These are phyloP conservation scores for Eolophus roseicapilla DNA, from an alignment of 2,113 vertebrate genomes.

Conservation along the genomic window DNA sequence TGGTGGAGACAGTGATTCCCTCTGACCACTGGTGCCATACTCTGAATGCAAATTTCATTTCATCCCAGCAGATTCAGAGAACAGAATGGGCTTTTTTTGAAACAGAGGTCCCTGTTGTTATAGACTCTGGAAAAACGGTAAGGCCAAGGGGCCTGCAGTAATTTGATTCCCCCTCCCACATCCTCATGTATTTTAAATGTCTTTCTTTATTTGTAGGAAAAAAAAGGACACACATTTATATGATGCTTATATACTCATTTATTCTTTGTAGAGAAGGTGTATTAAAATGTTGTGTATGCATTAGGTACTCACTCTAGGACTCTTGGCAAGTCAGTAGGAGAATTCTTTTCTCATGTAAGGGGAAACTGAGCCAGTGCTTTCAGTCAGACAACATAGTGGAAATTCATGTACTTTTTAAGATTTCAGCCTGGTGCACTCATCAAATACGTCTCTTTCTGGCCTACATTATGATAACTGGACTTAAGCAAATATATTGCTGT, in stretches of 20 bases:
- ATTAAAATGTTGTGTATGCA: background rate
- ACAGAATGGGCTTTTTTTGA: background rate
- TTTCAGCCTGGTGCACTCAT: background rate
- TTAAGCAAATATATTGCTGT: background rate
- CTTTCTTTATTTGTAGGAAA: background rate
- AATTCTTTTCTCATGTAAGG: background rate
- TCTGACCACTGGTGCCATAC: constrained; percentile 10
- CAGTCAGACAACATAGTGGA: background rate
- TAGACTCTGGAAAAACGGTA: background rate
- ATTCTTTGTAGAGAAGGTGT: background rate
- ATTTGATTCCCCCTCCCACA: background rate
- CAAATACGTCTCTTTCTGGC: background rate
- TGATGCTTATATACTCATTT: background rate
- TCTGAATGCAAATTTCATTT: constrained; percentile 51
- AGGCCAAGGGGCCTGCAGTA: background rate
- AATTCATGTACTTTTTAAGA: background rate
- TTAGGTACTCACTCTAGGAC: background rate
- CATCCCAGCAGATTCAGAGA: background rate
- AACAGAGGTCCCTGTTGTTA: background rate
- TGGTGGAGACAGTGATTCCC: constrained; percentile 50
- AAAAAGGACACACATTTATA: background rate
- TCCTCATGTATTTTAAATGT: background rate
- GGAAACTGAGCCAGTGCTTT: background rate
- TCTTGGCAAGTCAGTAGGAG: background rate
- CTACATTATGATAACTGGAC: background rate